Evolutionary conservation across 2,888 invertebrate genomes (phyloP).

Genomic region (Neoaliturus tenellus): DNA sequence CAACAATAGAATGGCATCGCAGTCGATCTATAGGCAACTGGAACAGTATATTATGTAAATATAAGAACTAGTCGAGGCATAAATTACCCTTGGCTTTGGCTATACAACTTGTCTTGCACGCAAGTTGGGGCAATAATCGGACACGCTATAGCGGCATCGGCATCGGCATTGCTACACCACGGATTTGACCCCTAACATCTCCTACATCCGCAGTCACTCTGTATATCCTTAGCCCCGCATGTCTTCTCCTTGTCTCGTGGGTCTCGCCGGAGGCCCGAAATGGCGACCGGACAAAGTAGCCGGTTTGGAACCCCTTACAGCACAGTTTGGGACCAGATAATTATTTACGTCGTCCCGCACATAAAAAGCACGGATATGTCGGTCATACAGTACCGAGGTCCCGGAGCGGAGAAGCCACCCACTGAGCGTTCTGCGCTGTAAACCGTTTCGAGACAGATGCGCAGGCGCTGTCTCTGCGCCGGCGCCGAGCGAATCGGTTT

Average conservation of each 20-base stretch:
- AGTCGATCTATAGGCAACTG: slow-evolving; percentile 37
- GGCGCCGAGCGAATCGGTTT: slow-evolving; percentile 46
- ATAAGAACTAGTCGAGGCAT: slow-evolving; percentile 59
- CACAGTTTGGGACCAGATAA: background rate
- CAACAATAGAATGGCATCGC: slow-evolving; percentile 35
- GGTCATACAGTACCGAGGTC: slow-evolving; percentile 10
- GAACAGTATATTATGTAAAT: slow-evolving; percentile 64
- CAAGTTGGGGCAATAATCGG: slow-evolving; percentile 40
- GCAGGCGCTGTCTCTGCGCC: slow-evolving; percentile 28
- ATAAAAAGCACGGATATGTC: slow-evolving; percentile 6
- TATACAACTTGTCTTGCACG: slow-evolving; percentile 55
- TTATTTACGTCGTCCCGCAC: background rate
- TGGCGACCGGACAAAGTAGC: background rate
- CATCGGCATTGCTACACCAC: background rate
- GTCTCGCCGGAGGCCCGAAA: too few species aligned
- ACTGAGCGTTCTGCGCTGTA: slow-evolving; percentile 11
- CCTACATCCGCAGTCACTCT: background rate
- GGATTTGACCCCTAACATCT: background rate
- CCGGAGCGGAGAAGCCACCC: slow-evolving; percentile 32
- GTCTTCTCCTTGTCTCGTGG: too few species aligned
- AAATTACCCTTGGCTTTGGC: slow-evolving; percentile 59
- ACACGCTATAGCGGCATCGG: slow-evolving; percentile 34
- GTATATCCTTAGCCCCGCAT: too few species aligned
- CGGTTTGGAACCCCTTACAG: background rate
- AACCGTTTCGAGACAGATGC: slow-evolving; percentile 31